Evolutionary conservation across 2,888 invertebrate genomes (phyloP), one percentile per base, ranked within the genome.

Genomic region (Perdita meconis): DNA sequence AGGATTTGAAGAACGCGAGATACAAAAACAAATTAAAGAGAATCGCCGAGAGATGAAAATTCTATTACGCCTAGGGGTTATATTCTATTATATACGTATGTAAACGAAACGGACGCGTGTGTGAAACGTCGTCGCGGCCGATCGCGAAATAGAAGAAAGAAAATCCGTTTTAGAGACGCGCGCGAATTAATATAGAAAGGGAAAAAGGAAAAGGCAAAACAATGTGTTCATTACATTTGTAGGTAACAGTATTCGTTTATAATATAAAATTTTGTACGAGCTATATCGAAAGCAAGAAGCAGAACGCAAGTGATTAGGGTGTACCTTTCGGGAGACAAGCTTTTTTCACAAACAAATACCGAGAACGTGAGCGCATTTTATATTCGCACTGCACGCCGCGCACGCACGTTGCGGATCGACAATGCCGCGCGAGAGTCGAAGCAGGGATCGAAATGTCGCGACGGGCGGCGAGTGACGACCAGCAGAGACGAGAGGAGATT

Each of bases 141-240:
- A 69, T 66, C 55, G 61, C 55, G 26, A 22, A 24, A 57, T n/a
- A n/a, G n/a, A n/a, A n/a, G n/a, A 6, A 30, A 30, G 30, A 6
- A 30, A 77, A 74, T 74, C 24, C 38, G 61, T 59, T 59, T 30
- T 30, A 55, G 24, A 72, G 69, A 53, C 44, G 69, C 64, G 64
- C 60, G 50, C 38, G 55, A 61, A 56, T 26, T 34, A 26, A 16
- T 19, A 24, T 12, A 26, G 19, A 30, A n/a, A 42, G 40, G 53
- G n/a, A 47, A 55, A 47, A 68, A 50, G 22, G 51, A 81, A 78
- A 81, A 74, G 78, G 81, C 79, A 88, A 86, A 72, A 88, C 81
- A 86, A 89, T 90, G 90, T 90, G 90, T 90, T 90, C 90, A 90
- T 89, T 90, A 90, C 83, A 87, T 86, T 88, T 87, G 84, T 89